A percentile compares a stretch with the other conserved stretches of the same genome.
phyloP scores from a whole-genome alignment of 2,888 invertebrate species.

The Eupithecia centaureata region DNA sequence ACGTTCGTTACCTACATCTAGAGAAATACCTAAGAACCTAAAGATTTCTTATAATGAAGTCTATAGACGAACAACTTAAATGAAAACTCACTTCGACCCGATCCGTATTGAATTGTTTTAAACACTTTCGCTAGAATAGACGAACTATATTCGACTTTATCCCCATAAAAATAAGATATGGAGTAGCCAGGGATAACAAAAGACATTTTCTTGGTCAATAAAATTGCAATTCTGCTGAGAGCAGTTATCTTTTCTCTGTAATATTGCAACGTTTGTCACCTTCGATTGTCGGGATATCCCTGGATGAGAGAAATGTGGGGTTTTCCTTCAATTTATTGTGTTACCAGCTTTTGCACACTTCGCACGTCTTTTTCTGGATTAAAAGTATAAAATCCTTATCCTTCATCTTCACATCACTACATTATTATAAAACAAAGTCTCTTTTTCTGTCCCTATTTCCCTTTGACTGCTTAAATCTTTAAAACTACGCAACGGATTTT shows the following conservation, averaged over 20 bases:
- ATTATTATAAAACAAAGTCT: too few species aligned
- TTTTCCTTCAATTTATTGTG: slow-evolving; percentile 9
- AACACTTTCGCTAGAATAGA: slow-evolving; percentile 23
- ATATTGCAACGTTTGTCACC: slow-evolving; percentile 34
- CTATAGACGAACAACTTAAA: background rate
- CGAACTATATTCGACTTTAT: slow-evolving; percentile 19
- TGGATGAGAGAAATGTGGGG: slow-evolving; percentile 20
- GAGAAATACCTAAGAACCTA: background rate
- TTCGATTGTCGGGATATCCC: slow-evolving; percentile 25
- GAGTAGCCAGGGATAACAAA: slow-evolving; percentile 7
- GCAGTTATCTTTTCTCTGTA: slow-evolving; percentile 34
- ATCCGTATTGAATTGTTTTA: slow-evolving; percentile 32
- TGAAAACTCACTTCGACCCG: background rate
- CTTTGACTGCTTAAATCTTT: too few species aligned
- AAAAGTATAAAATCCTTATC: too few species aligned
- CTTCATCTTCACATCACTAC: too few species aligned
- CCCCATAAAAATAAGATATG: slow-evolving; percentile 11
- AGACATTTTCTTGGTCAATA: slow-evolving; percentile 30
- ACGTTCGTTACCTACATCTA: background rate
- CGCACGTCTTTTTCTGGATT: background rate
- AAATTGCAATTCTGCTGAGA: slow-evolving; percentile 32
- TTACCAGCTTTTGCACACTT: background rate
- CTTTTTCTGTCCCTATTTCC: too few species aligned
- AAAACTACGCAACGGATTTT: too few species aligned
- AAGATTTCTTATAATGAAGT: background rate